phyloP scores from a whole-genome alignment of 2,797 vertebrate species.

The Myotis myotis region DNA sequence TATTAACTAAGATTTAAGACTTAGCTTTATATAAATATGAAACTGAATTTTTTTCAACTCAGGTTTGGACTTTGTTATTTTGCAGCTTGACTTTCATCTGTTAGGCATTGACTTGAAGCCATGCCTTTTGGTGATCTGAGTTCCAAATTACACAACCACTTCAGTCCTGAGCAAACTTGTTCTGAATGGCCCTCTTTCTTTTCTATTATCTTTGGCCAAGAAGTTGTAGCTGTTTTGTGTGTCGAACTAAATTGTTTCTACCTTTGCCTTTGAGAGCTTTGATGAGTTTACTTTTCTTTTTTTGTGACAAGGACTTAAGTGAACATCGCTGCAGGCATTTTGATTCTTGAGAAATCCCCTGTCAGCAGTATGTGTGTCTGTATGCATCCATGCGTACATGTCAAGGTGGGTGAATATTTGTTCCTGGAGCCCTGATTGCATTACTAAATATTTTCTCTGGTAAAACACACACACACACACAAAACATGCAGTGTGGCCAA shows the following conservation, averaged over 20 bases:
- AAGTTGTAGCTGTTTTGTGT: neutral
- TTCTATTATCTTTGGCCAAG: neutral
- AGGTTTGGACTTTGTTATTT: neutral
- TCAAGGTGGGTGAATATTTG: neutral
- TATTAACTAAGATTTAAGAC: neutral
- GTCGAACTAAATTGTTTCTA: neutral
- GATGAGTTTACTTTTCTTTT: neutral
- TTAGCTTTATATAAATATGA: slow-evolving; percentile 31
- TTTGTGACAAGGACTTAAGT: neutral
- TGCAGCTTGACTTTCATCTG: neutral
- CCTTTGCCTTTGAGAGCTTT: neutral
- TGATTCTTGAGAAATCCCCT: neutral
- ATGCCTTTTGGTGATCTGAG: neutral
- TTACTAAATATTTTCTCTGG: slow-evolving; percentile 16
- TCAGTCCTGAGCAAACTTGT: slow-evolving; percentile 19
- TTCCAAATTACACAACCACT: neutral
- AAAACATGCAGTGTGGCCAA: neutral
- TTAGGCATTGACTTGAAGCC: neutral
- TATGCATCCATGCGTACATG: neutral
- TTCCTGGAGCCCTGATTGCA: neutral
- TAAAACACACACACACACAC: neutral
- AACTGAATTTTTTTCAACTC: neutral
- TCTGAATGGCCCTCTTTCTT: neutral
- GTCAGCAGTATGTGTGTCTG: neutral
- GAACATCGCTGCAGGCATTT: neutral